A percentile compares a stretch with the other conserved stretches of the same genome.
These are phyloP conservation scores for Thelaira solivaga DNA, from an alignment of 2,888 invertebrate species.

Conservation along the genomic window DNA sequence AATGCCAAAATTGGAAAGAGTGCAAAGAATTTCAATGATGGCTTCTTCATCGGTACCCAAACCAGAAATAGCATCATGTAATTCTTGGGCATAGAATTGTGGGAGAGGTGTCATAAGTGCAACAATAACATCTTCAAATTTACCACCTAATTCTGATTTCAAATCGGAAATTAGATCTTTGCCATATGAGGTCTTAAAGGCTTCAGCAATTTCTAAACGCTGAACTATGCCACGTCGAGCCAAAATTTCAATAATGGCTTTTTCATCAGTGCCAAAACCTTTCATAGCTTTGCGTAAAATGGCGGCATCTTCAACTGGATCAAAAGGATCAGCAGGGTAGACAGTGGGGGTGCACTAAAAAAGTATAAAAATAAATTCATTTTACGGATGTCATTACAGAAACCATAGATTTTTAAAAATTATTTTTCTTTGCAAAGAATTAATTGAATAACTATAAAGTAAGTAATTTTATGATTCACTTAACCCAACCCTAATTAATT, in stretches of 20 bases:
- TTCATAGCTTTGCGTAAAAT: slow-evolving; percentile 94
- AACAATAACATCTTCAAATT: slow-evolving; percentile 92
- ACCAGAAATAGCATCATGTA: slow-evolving; percentile 91
- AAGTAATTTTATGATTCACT: slow-evolving; percentile 5
- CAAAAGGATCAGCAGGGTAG: slow-evolving; percentile 90
- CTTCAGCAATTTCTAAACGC: slow-evolving; percentile 91
- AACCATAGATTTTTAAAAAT: no score
- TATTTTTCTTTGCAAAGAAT: no score
- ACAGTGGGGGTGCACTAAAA: slow-evolving; percentile 90
- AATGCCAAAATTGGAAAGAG: slow-evolving; percentile 92
- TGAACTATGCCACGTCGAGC: slow-evolving; percentile 93
- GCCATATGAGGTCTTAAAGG: slow-evolving; percentile 94
- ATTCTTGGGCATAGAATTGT: slow-evolving; percentile 93
- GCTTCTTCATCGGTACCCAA: slow-evolving; percentile 93
- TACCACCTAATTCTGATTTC: slow-evolving; percentile 92
- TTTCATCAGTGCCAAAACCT: slow-evolving; percentile 94
- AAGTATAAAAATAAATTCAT: no score
- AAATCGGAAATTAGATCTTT: slow-evolving; percentile 90
- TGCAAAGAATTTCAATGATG: slow-evolving; percentile 94
- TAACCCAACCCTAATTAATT: slow-evolving; percentile 28
- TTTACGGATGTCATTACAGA: no score
- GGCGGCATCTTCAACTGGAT: slow-evolving; percentile 89
- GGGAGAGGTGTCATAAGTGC: slow-evolving; percentile 93
- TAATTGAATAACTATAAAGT: background rate
- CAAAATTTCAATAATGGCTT: slow-evolving; percentile 92